A percentile compares a stretch with the other conserved stretches of the same genome.
phyloP scores from a whole-genome alignment of 2,113 vertebrate genomes.

The Leuciscus idus region DNA sequence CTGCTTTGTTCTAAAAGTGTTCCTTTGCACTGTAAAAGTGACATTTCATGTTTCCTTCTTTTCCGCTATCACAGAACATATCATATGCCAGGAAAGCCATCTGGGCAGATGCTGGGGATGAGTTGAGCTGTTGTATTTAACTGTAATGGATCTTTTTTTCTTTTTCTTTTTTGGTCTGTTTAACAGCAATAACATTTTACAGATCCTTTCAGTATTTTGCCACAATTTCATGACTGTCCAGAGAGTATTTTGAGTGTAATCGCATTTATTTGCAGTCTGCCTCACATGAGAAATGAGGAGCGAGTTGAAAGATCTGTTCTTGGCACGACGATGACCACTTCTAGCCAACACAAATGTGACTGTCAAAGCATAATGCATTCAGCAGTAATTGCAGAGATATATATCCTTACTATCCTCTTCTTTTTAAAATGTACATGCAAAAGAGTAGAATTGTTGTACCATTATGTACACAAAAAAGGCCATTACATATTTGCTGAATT shows the following conservation, averaged over 20 bases:
- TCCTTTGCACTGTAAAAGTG: conserved; percentile 30
- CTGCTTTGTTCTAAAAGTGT: conserved; percentile 9
- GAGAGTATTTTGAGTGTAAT: conserved; percentile 30
- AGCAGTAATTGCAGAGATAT: conserved; percentile 23
- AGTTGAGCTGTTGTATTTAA: conserved; percentile 12
- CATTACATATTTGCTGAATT: background rate
- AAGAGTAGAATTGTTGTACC: conserved; percentile 8
- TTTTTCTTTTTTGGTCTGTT: background rate
- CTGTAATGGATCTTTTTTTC: background rate
- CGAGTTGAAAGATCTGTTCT: conserved; percentile 39
- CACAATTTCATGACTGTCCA: background rate
- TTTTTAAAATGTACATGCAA: background rate
- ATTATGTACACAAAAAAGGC: conserved; percentile 15
- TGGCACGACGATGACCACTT: conserved; percentile 1
- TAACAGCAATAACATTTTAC: conserved; percentile 25
- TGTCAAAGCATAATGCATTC: conserved; percentile 30
- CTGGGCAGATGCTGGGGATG: conserved; percentile 28
- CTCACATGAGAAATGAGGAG: conserved; percentile 40
- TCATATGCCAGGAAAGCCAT: conserved; percentile 30
- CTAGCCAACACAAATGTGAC: conserved; percentile 34
- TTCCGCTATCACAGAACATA: conserved; percentile 24
- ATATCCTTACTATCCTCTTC: conserved; percentile 4
- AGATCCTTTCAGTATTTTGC: conserved; percentile 8
- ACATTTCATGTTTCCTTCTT: conserved; percentile 35
- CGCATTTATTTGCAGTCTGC: conserved; percentile 27